phyloP scores from a whole-genome alignment of 2,888 invertebrate species.

The Xestia sexstrigata region DNA sequence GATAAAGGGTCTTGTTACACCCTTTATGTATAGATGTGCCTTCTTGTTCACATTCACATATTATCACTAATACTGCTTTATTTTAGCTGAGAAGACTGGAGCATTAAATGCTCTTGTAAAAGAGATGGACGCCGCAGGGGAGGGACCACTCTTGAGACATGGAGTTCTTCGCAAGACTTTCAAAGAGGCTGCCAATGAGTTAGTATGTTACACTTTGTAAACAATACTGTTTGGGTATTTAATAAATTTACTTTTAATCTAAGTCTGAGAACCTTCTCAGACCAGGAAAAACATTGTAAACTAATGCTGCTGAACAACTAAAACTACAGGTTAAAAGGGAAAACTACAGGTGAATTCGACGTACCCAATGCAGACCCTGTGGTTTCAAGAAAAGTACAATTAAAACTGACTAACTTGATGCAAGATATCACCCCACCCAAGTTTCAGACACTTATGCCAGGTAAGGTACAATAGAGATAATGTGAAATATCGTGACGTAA shows the following conservation, averaged over 20 bases:
- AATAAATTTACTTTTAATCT: background rate
- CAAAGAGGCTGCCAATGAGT: constrained; percentile 80
- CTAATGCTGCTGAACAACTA: background rate
- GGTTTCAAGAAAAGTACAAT: constrained; percentile 82
- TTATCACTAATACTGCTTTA: background rate
- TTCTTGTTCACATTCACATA: background rate
- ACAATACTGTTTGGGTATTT: background rate
- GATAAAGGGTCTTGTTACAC: no score
- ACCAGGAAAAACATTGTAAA: background rate
- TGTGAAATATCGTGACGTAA: background rate
- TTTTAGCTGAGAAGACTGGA: constrained; percentile 79
- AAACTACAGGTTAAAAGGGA: constrained; percentile 76
- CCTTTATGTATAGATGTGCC: background rate
- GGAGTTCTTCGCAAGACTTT: constrained; percentile 80
- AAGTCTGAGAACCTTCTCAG: background rate
- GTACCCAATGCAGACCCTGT: constrained; percentile 80
- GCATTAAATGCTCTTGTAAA: constrained; percentile 76
- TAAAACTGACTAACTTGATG: constrained; percentile 81
- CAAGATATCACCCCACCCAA: constrained; percentile 70
- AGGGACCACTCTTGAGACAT: constrained; percentile 80
- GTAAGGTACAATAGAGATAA: constrained; percentile 64
- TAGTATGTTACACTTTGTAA: constrained; percentile 49
- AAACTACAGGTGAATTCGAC: constrained; percentile 79
- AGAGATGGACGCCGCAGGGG: constrained; percentile 74
- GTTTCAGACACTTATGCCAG: constrained; percentile 74